Evolutionary conservation across 2,888 invertebrate species (phyloP), one percentile per base, ranked within the genome.

Genomic region (Drosophila quinaria): DNA sequence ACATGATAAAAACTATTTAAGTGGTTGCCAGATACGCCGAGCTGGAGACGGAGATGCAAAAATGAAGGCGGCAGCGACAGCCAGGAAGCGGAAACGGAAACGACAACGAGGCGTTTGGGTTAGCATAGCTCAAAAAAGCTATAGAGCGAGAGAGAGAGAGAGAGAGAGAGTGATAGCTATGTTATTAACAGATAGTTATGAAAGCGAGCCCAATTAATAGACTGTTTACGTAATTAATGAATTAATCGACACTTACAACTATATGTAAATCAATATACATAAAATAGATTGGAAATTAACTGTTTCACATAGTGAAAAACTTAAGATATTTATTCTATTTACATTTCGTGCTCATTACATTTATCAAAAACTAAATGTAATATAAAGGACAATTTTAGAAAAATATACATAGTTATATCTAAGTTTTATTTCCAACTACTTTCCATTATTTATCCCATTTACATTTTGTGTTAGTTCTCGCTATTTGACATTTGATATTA

Each of bases 1-100:
- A 86, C 89, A 89, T 76, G 88, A 90, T 89, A 90, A 90, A 87
- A 85, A 85, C 84, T 84, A 90, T 84, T 85, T 82, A 90, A 84
- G 84, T 82, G 84, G 80, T 81, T 68, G 64, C 70, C 67, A 65
- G 67, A 69, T 77, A 67, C 44, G 72, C 60, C 25, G 44, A 62
- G 49, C 33, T 39, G 33, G 22, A 33, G 13, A 37, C 22, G 11
- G 0, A 9, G 22, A 35, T 51, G 29, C 22, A 1, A 11, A 49
- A 35, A 4, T 37, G 50, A 60, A 68, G 67, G 37, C 10, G 42
- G 1, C 44, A 33, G 29, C 31, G 42, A 31, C 70, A 22, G 54
- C 17, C 69, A 33, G 70, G 51, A 42, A 76, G 49, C 70, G 76
- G 63, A 49, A 76, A 50, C 70, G 76, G 63, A 49, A 74, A 55